Percentiles rank a stretch among this genome's conserved stretches.
These are phyloP conservation scores for Caerostris extrusa DNA, from an alignment of 1,140 invertebrate species.

Conservation along the genomic window DNA sequence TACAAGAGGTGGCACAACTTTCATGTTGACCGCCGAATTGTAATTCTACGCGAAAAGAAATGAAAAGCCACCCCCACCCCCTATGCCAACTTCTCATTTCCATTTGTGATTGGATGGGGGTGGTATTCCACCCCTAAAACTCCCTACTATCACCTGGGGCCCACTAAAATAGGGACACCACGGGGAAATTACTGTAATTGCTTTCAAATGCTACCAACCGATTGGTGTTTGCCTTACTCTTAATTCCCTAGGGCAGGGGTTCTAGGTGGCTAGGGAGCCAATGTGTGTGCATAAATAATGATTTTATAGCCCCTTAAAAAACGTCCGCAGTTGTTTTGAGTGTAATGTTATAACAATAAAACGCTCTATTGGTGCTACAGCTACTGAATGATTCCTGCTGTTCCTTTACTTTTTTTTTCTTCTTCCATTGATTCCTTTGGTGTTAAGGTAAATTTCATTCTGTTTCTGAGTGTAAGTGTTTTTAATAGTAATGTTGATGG, in stretches of 20 bases:
- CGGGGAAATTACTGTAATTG: conserved; percentile 57
- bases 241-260: background rate
- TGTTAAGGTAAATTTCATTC: background rate
- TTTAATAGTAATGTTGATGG: background rate
- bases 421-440: background rate
- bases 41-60: background rate
- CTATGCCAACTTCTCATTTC: background rate
- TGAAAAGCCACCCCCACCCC: background rate
- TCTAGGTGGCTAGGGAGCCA: background rate
- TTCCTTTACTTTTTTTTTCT: background rate
- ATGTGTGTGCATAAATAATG: conserved; percentile 62
- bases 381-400: background rate
- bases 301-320: conserved; percentile 62
- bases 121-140: background rate
- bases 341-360: conserved; percentile 31
- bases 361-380: background rate
- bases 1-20: conserved; percentile 12
- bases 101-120: conserved; percentile 45
- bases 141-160: conserved; percentile 51
- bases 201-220: conserved; percentile 39
- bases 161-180: conserved; percentile 60
- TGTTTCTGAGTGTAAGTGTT: background rate
- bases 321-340: conserved; percentile 25
- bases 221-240: background rate
- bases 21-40: conserved; percentile 50